A percentile compares a stretch with the other conserved stretches of the same genome.
Evolutionary conservation across 1,140 invertebrate species (phyloP).

Genomic region (Zaprionus ghesquierei): DNA sequence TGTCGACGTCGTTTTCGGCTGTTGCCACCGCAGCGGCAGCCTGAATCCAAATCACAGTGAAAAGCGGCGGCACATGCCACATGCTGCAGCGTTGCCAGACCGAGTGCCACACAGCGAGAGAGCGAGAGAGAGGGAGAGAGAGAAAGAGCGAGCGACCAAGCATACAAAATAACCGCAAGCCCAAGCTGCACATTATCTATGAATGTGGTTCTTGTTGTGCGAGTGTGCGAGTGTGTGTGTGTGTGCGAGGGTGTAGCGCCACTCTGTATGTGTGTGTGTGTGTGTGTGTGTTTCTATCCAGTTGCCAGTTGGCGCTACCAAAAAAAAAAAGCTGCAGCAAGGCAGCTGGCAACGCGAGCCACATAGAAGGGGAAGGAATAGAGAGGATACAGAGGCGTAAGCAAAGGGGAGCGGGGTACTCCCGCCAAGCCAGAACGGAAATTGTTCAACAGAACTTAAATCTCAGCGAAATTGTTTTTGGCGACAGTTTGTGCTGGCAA

Average conservation of each 20-base stretch:
- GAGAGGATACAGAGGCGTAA: neutral
- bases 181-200: constrained; percentile 78
- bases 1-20: constrained; percentile 10
- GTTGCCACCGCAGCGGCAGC: constrained; percentile 5
- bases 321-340: constrained; percentile 2
- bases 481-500: constrained; percentile 65
- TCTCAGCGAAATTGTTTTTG: constrained; percentile 78
- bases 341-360: neutral
- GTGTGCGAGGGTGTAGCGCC: too few species aligned
- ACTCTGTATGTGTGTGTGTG: neutral
- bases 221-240: neutral
- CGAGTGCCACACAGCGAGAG: neutral
- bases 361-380: neutral
- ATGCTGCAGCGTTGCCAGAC: constrained; percentile 17
- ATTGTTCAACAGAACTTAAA: constrained; percentile 78
- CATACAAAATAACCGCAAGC: constrained; percentile 78
- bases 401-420: neutral
- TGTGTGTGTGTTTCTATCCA: constrained; percentile 6
- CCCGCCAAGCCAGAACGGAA: constrained; percentile 52
- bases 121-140: neutral
- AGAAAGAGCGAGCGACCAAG: constrained; percentile 52
- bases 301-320: constrained; percentile 36
- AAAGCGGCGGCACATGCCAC: constrained; percentile 32
- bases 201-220: constrained; percentile 50
- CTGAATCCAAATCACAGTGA: constrained; percentile 17